Evolutionary conservation across 2,113 vertebrate genomes (phyloP).

Genomic region (Sisor rabdophorus): DNA sequence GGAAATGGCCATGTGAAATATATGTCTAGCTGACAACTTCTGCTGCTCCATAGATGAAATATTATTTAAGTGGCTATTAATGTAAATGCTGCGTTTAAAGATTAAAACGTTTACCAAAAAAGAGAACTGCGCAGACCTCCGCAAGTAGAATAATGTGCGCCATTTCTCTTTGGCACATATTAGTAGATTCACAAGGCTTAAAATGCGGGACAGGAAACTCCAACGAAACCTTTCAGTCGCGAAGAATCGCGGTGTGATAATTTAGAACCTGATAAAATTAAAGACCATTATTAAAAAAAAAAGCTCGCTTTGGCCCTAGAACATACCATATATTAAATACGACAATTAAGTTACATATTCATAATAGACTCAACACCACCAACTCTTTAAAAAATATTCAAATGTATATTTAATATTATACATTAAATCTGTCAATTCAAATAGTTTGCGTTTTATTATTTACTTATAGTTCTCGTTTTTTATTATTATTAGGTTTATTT

Average conservation of each 20-base stretch:
- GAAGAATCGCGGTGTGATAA: not conserved
- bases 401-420: not conserved
- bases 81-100: slow-evolving; percentile 11
- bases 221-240: not conserved
- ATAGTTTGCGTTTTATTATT: no score
- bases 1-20: slow-evolving; percentile 4
- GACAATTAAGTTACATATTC: not conserved
- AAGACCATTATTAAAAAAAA: not conserved
- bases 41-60: not conserved
- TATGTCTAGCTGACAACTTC: slow-evolving; percentile 7
- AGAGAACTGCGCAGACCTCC: not conserved
- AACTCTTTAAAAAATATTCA: not conserved
- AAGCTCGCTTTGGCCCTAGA: not conserved
- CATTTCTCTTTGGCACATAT: not conserved
- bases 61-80: not conserved
- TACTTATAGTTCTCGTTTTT: not conserved
- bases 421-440: not conserved
- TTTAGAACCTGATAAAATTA: not conserved
- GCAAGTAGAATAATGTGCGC: not conserved
- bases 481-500: not conserved
- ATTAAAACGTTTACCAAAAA: not conserved
- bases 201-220: not conserved
- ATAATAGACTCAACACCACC: not conserved
- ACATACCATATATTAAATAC: no score
- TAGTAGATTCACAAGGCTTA: no score